Evolutionary conservation across 1,140 invertebrate genomes (phyloP), one percentile per base, ranked within the genome.

Genomic region (Cherax destructor): DNA sequence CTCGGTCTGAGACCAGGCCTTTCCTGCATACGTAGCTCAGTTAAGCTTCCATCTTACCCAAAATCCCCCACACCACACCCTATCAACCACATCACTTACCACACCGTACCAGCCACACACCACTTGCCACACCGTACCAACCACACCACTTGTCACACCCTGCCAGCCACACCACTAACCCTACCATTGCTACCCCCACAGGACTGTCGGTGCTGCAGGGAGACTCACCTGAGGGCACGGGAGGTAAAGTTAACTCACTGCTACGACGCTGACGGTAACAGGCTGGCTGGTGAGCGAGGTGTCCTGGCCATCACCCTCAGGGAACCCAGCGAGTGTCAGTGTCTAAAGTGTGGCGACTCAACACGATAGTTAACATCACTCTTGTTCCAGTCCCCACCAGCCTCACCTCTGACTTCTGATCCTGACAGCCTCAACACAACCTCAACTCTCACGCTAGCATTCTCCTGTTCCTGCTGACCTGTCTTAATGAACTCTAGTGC

Each of bases 131-230:
- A 56, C 72, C 72, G 1, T 21, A 11, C 72, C 72, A 9, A 5
- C 72, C 30, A 76, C n/a, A 76, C 30, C 9, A 76, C 9, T 13
- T 41, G 9, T 56, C 52, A 10, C 3, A 80, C 30, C 78, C 10
- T 9, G 11, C 30, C 30, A 10, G 80, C 18, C 52, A 56, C 52
- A 56, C 2, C 50, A 7, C 18, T 56, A 21, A 83, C 21, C n/a
- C 11, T 30, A 16, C 9, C 3, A 11, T 11, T 10, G 24, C 16
- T 41, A 3, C 18, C 5, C n/a, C 47, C 80, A 18, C 94, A 98
- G 97, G 97, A 98, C 95, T 98, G 98, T 94, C 97, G 97, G 93
- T 99, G 98, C 94, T 99, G 98, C 93, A 96, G 97, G 84, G 98
- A 99, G 94, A 97, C 97, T 92, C 97, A 96, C 93, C 95, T 98